A percentile compares a stretch with the other conserved stretches of the same genome.
phyloP scores from a whole-genome alignment of 1,140 invertebrate species.

The Bombus turneri region DNA sequence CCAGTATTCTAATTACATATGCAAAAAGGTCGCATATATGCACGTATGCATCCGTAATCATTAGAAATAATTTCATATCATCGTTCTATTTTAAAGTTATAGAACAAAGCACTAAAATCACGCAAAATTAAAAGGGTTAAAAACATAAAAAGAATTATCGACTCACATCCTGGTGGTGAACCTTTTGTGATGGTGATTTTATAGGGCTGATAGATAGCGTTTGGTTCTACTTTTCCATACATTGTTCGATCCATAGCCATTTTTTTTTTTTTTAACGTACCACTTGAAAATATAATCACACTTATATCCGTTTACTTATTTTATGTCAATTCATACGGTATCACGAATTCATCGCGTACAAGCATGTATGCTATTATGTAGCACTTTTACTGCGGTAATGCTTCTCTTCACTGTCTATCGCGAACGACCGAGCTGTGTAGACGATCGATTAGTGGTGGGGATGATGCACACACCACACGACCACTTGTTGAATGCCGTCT shows the following conservation, averaged over 20 bases:
- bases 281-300: slow-evolving; percentile 18
- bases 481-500: slow-evolving; percentile 52
- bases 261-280: not conserved
- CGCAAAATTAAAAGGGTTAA: not conserved
- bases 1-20: slow-evolving; percentile 17
- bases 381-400: slow-evolving; percentile 39
- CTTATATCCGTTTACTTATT: not conserved
- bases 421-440: slow-evolving; percentile 23
- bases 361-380: slow-evolving; percentile 23
- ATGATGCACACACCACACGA: slow-evolving; percentile 29
- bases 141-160: slow-evolving; percentile 37
- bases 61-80: not conserved
- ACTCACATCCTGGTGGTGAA: slow-evolving; percentile 93
- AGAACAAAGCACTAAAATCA: not conserved
- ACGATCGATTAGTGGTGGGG: slow-evolving; percentile 45
- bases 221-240: slow-evolving; percentile 91
- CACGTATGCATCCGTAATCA: not conserved
- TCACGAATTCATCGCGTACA: slow-evolving; percentile 5
- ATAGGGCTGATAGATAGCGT: slow-evolving; percentile 89
- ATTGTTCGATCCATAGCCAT: slow-evolving; percentile 90
- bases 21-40: slow-evolving; percentile 26
- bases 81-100: not conserved
- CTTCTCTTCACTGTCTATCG: slow-evolving; percentile 39
- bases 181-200: slow-evolving; percentile 90
- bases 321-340: not conserved